Base-by-base conservation (phyloP, 1,140 invertebrate genomes). In the Parasteatoda tepidariorum region DNA sequence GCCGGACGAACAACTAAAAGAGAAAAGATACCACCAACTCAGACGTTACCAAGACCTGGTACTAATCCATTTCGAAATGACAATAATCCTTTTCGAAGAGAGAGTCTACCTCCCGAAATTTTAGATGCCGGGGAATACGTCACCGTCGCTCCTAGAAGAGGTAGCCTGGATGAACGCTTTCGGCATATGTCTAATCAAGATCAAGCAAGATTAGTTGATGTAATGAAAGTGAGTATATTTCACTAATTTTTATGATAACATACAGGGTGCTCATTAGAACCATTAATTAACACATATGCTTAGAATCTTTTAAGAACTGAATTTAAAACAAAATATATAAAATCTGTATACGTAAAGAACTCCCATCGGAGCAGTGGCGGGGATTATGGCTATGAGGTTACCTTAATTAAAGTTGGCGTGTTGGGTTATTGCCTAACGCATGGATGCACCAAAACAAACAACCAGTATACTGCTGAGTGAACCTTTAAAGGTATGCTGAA, bases 1-100 rank as follows among this genome's bases (percentile, higher is more conserved):
- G 62, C 75, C 3, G 55, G 28, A 18, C 22, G 75, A 15, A 41
- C 34, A 3, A 41, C 11, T 30, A 38, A 33, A 41, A 59, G 75
- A 22, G 75, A 67, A 30, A 78, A 67, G 18, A 7, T 26, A 2
- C 26, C 75, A 13, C 26, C 15, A 3, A 78, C 64, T 62, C 75
- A 78, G 30, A 67, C 66, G 0, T n/a, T 67, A n/a, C 78, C 78
- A 11, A 38, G 67, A n/a, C 38, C 48, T 26, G 78, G 78, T 6
- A 82, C 78, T 2, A 82, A 82, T 61, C 78, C 78, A 15, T 82
- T 82, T 24, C 7, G 78, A 57, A 61, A 30, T 5, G 67, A 71
- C 30, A 79, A 62, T 3, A 82, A 82, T 71, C 78, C 78, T 1
- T 82, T 82, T n/a, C 31, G 78, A 30, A 70, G 78, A 22, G 78